Conservation (phyloP, 2,888 invertebrate genomes). For the Alsophila aescularia region DNA sequence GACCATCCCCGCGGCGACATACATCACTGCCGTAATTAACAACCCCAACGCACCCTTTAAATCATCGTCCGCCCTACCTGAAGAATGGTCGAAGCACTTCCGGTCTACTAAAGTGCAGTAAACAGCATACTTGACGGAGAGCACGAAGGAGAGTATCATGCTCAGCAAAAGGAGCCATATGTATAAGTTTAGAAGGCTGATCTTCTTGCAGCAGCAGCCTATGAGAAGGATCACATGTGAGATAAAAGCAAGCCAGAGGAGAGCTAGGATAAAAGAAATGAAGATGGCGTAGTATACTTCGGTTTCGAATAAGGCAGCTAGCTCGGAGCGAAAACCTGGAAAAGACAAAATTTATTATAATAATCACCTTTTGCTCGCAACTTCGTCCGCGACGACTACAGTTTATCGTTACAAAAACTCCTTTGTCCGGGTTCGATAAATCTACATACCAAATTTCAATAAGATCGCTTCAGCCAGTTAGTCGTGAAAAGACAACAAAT, state of each 20-base stretch:
- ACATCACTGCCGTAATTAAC: not conserved
- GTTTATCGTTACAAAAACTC: no score
- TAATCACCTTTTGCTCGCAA: no score
- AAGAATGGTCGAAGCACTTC: conserved; percentile 21
- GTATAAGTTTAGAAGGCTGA: not conserved
- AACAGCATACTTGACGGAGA: conserved; percentile 9
- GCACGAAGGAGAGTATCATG: not conserved
- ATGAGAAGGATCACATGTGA: conserved; percentile 2
- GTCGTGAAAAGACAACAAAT: no score
- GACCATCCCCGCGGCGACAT: conserved; percentile 3
- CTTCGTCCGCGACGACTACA: no score
- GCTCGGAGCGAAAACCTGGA: conserved; percentile 21
- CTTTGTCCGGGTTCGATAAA: no score
- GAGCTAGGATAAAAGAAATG: not conserved
- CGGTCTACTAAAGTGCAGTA: conserved; percentile 20
- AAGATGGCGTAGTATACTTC: conserved; percentile 16
- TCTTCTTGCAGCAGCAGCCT: not conserved
- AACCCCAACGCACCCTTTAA: conserved; percentile 1
- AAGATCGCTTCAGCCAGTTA: no score
- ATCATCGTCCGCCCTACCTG: conserved; percentile 8
- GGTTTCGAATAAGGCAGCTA: conserved; percentile 6
- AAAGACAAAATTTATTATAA: not conserved
- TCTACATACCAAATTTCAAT: no score
- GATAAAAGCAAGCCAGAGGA: conserved; percentile 21
- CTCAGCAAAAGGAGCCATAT: not conserved